phyloP scores from a whole-genome alignment of 2,888 invertebrate species.

The Lysandra coridon region DNA sequence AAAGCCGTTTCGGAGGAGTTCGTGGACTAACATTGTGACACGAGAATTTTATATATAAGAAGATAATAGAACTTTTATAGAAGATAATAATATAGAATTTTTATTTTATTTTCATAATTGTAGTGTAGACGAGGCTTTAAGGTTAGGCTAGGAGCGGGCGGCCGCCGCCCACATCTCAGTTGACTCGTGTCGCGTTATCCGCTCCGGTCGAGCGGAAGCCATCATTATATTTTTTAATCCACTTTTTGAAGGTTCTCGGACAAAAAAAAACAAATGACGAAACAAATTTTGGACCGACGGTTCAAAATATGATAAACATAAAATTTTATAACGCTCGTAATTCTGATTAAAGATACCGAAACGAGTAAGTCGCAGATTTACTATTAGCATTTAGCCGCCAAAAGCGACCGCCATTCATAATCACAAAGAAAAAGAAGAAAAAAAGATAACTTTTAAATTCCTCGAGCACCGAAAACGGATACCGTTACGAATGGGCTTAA shows the following conservation, averaged over 20 bases:
- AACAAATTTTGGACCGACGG: not conserved
- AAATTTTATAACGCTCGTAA: constrained; percentile 7
- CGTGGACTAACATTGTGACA: no score
- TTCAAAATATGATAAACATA: not conserved
- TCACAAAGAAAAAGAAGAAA: constrained; percentile 52
- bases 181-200: constrained; percentile 67
- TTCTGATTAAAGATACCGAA: constrained; percentile 5
- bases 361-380: not conserved
- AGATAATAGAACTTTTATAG: no score
- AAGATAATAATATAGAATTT: no score
- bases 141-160: constrained; percentile 39
- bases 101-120: not conserved
- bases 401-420: constrained; percentile 57
- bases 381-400: not conserved
- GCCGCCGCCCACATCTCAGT: constrained; percentile 56
- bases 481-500: constrained; percentile 78
- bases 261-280: not conserved
- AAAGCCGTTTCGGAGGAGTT: no score
- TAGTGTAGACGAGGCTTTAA: constrained; percentile 42
- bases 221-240: constrained; percentile 52
- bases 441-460: constrained; percentile 65
- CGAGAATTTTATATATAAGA: no score
- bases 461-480: constrained; percentile 65
- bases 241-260: not conserved
- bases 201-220: constrained; percentile 59